These are phyloP conservation scores for Euleptes europaea DNA, from an alignment of 2,113 vertebrate species.

Conservation along the genomic window DNA sequence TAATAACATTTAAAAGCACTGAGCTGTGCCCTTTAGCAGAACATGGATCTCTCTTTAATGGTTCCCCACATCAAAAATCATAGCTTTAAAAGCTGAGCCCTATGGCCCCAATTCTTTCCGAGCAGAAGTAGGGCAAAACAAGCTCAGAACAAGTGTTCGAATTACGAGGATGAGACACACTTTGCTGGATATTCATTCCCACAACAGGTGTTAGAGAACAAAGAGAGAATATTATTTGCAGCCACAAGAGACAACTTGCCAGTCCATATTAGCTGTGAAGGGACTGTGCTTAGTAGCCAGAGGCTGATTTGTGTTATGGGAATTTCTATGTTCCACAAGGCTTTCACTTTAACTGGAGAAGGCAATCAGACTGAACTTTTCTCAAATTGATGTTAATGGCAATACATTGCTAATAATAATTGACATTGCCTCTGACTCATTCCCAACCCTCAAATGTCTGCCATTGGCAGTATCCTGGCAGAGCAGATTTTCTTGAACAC, in stretches of 20 bases:
- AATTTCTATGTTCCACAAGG: background rate
- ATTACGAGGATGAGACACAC: background rate
- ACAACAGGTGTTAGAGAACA: background rate
- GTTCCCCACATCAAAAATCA: too few species aligned
- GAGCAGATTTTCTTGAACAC: background rate
- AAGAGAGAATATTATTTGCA: background rate
- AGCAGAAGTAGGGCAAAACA: background rate
- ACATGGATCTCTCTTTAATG: too few species aligned
- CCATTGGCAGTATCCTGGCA: background rate
- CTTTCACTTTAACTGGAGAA: background rate
- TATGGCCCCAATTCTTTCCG: too few species aligned
- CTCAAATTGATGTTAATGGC: background rate
- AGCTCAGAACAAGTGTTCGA: background rate
- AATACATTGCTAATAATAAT: background rate
- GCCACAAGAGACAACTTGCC: background rate
- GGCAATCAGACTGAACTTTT: background rate
- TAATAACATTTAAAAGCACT: too few species aligned
- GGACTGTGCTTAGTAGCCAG: background rate
- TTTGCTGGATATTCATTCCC: background rate
- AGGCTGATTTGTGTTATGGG: background rate
- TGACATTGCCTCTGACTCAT: too few species aligned
- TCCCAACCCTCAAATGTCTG: background rate
- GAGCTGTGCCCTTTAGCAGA: too few species aligned
- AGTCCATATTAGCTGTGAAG: background rate
- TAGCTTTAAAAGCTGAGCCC: too few species aligned